These are phyloP conservation scores for Athene noctua DNA, from an alignment of 2,113 vertebrate genomes.

Conservation along the genomic window DNA sequence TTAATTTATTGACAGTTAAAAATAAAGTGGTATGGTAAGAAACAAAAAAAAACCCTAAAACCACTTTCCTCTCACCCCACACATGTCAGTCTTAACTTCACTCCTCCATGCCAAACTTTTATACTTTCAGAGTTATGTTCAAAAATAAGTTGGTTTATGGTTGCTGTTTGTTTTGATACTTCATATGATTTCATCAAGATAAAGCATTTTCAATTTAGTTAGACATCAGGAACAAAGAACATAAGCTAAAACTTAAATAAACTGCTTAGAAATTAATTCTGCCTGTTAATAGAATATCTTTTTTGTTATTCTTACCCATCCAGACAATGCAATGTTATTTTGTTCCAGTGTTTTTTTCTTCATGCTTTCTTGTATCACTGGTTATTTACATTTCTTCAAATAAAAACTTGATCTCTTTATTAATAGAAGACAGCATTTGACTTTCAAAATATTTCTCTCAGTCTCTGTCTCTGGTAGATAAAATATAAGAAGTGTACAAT, in stretches of 20 bases:
- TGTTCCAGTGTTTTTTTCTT: background rate
- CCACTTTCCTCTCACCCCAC: background rate
- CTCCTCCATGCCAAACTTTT: background rate
- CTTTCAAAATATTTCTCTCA: background rate
- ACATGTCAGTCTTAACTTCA: background rate
- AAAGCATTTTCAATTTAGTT: background rate
- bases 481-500: background rate
- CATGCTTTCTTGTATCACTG: background rate
- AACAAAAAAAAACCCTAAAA: background rate
- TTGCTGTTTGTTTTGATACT: background rate
- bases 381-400: background rate
- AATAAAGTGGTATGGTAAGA: background rate
- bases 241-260: background rate
- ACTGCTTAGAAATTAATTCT: background rate
- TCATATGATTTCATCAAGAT: background rate
- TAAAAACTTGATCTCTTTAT: background rate
- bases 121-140: background rate
- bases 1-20: background rate
- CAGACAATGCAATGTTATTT: background rate
- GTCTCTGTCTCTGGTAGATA: background rate
- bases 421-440: background rate
- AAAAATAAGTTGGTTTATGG: background rate
- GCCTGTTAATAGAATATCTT: background rate
- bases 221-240: background rate
- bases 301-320: background rate